Evolutionary conservation across 1,140 invertebrate genomes (phyloP).

Genomic region (Drosophila asahinai): DNA sequence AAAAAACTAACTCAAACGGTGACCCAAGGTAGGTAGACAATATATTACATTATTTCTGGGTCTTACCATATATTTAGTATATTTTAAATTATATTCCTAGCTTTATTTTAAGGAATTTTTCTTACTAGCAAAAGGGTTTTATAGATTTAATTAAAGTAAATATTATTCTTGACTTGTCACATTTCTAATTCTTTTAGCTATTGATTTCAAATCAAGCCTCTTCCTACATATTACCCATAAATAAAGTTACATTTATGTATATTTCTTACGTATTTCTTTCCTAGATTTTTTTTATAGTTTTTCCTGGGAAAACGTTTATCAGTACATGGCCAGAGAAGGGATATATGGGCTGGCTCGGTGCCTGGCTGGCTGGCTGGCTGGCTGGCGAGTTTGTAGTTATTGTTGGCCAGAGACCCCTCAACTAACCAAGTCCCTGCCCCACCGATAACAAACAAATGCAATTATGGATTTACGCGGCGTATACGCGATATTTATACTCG

Average conservation of each 20-base stretch:
- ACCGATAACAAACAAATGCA: conserved; percentile 73
- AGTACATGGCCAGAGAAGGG: background rate
- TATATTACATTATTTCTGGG: too few species aligned
- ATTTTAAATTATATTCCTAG: background rate
- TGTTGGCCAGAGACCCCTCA: background rate
- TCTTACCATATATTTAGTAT: background rate
- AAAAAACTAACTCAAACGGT: background rate
- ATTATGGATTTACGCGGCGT: conserved; percentile 75
- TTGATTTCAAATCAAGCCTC: background rate
- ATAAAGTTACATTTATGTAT: background rate
- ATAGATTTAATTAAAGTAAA: background rate
- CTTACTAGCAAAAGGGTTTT: too few species aligned
- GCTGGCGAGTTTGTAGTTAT: conserved; percentile 8
- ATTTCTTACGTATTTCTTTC: background rate
- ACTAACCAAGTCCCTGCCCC: background rate
- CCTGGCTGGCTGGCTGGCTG: background rate
- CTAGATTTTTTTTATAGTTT: background rate
- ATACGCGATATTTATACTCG: conserved; percentile 66
- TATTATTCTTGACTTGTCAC: background rate
- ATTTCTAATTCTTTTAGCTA: too few species aligned
- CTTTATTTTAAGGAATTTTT: background rate
- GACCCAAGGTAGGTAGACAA: too few species aligned
- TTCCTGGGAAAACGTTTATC: conserved; percentile 12
- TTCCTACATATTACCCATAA: background rate
- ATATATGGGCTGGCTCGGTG: conserved; percentile 10